These are phyloP conservation scores for Montifringilla adamsi DNA, from an alignment of 2,113 vertebrate genomes.

Conservation along the genomic window DNA sequence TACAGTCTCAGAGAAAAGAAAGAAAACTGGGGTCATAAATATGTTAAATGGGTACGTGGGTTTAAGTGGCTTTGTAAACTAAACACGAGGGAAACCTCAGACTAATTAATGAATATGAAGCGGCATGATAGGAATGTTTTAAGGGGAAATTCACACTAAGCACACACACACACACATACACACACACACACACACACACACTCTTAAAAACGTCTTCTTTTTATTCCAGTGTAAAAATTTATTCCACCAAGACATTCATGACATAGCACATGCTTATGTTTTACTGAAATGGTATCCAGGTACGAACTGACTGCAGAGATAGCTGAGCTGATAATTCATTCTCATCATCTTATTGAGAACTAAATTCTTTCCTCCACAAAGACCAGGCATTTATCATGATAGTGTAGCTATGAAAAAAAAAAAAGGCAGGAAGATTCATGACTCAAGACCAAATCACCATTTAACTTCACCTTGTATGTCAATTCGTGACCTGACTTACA, in stretches of 20 bases:
- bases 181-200: too few species aligned
- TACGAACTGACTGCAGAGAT: neutral
- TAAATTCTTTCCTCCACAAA: neutral
- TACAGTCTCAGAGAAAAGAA: constrained; percentile 89
- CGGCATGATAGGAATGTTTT: constrained; percentile 72
- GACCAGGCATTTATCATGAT: neutral
- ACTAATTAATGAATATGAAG: constrained; percentile 87
- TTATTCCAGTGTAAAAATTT: neutral
- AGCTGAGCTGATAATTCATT: neutral
- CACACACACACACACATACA: neutral
- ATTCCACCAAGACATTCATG: neutral
- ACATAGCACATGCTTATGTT: neutral
- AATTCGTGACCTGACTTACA: constrained; percentile 18
- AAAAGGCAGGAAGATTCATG: constrained; percentile 30
- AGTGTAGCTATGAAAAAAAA: neutral
- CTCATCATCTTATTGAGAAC: neutral
- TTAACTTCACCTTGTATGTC: neutral
- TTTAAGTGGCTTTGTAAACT: constrained; percentile 91
- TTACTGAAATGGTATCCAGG: neutral
- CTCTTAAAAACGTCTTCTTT: neutral
- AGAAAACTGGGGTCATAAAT: constrained; percentile 93
- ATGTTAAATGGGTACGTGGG: constrained; percentile 90
- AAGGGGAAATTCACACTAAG: constrained; percentile 7
- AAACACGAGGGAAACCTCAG: constrained; percentile 81
- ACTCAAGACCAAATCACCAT: neutral